Base-by-base conservation (phyloP, 1,140 invertebrate genomes). In the Cyrtorhinus lividipennis region DNA sequence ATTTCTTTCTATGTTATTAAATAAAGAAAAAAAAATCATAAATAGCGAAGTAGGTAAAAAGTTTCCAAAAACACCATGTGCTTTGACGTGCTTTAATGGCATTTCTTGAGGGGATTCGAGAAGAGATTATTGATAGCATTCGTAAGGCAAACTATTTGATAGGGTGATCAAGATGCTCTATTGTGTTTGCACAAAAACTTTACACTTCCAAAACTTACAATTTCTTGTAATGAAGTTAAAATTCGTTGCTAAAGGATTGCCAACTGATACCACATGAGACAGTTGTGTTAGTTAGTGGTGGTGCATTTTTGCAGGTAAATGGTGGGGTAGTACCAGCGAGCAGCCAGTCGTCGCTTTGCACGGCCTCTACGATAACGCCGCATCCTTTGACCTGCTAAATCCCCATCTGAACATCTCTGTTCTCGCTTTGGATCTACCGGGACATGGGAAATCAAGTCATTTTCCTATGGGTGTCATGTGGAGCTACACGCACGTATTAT, bases 321-420 rank as follows among this genome's bases (percentile, higher is more conserved):
- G 86, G 85, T 90, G 86, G 86, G 87, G 87, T 12, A 76, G 81
- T 2, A 74, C 73, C 59, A 73, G 80, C 64, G 75, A 78, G 63
- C 83, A 87, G 67, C 86, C 86, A 2, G 78, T 88, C 62, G 73
- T 94, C 26, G 86, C 85, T 3, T 76, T 92, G 18, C 91, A 94
- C 71, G 91, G 91, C 44, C 89, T 90, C 80, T 84, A 89, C 74
- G 90, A 93, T 72, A 94, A 93, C 71, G 83, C 85, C 53, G 87
- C 87, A 15, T 85, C 84, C n/a, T 94, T 89, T 77, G 88, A 92
- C 73, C 78, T 74, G 48, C 75, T 94, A 44, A 81, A 86, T 30
- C 85, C 88, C 12, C 73, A 92, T 27, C 73, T 93, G 24, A 78
- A 81, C 1, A 78, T 80, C 2, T 73, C 76, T 27, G 69, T 74